Conservation (phyloP, 2,888 invertebrate species). For the Ormyrus thymus region DNA sequence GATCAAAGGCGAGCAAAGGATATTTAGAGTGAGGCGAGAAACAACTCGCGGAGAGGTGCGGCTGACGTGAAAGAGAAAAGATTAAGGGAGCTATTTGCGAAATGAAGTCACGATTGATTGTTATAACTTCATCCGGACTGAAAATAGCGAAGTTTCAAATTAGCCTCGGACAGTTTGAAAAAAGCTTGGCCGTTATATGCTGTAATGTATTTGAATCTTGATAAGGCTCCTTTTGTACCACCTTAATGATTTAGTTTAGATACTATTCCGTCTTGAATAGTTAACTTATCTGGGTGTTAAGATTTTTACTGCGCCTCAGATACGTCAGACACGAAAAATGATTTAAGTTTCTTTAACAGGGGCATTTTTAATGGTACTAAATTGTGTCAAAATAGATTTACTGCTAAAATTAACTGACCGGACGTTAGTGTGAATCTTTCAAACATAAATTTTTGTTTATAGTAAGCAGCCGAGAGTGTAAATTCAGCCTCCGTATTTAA, state of each 20-base stretch:
- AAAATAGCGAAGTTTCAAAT: conserved; percentile 32
- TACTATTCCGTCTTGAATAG: conserved; percentile 14
- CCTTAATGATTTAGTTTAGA: conserved; percentile 1
- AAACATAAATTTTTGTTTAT: too few relatives aligned
- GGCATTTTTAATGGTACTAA: too few relatives aligned
- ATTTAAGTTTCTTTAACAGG: too few relatives aligned
- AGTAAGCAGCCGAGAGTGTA: too few relatives aligned
- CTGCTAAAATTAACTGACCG: too few relatives aligned
- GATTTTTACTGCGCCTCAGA: too few relatives aligned
- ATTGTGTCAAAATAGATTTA: too few relatives aligned
- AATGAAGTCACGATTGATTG: conserved; percentile 32
- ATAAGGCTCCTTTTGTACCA: conserved; percentile 5
- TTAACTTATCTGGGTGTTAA: not conserved
- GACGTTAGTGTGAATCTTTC: too few relatives aligned
- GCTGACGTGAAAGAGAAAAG: conserved; percentile 11
- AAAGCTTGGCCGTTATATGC: not conserved
- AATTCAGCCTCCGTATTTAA: too few relatives aligned
- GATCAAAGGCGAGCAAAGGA: conserved; percentile 24
- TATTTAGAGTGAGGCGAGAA: conserved; percentile 11
- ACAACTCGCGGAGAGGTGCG: conserved; percentile 18
- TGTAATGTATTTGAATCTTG: conserved; percentile 24
- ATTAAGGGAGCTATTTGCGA: conserved; percentile 27
- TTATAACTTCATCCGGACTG: conserved; percentile 18
- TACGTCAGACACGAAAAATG: too few relatives aligned
- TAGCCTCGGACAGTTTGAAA: conserved; percentile 1